These are phyloP conservation scores for Ptilorrhoa leucosticta DNA, from an alignment of 2,113 vertebrate species.

Conservation along the genomic window DNA sequence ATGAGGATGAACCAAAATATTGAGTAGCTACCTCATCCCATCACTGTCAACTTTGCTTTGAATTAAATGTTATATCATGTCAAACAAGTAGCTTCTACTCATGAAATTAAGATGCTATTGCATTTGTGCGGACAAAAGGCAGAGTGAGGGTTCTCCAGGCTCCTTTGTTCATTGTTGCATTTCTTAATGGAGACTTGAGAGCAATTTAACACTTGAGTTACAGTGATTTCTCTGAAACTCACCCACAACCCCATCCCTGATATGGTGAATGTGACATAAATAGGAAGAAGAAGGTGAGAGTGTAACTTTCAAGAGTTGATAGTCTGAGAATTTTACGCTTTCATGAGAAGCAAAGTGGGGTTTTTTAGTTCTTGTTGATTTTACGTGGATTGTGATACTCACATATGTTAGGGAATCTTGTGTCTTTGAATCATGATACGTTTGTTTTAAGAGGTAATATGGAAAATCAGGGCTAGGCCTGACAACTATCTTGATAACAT, in stretches of 20 bases:
- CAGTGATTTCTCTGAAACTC: background rate
- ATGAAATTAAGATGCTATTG: background rate
- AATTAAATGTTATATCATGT: background rate
- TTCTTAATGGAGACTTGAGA: background rate
- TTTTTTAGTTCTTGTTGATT: background rate
- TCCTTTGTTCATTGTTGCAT: background rate
- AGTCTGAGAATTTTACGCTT: background rate
- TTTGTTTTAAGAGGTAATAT: background rate
- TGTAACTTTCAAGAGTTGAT: background rate
- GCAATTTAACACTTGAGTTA: background rate
- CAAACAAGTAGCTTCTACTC: background rate
- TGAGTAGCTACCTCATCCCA: background rate
- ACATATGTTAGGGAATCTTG: background rate
- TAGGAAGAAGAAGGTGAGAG: background rate
- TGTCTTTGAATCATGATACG: background rate
- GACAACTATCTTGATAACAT: background rate
- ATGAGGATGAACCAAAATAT: slow-evolving; percentile 19
- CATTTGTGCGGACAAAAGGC: background rate
- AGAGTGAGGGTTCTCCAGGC: background rate
- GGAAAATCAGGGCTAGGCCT: background rate
- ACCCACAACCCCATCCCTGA: background rate
- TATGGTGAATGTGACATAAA: background rate
- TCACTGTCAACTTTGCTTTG: slow-evolving; percentile 24
- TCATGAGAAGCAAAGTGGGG: rapidly evolving
- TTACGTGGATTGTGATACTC: background rate